These are phyloP conservation scores for Peribatodes rhomboidaria DNA, from an alignment of 2,888 invertebrate species.

Conservation along the genomic window DNA sequence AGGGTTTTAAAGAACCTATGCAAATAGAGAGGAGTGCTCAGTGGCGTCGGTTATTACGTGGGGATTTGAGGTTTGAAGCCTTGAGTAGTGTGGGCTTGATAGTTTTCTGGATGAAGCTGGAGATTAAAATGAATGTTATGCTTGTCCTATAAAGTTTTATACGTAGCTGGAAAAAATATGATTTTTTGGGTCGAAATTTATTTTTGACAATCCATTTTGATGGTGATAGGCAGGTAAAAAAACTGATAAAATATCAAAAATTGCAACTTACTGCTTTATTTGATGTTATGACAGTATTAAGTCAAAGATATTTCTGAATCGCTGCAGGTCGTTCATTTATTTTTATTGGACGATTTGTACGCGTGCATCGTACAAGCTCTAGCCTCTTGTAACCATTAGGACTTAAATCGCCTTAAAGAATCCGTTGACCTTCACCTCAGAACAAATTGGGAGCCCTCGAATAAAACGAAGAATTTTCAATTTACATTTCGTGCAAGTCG, in stretches of 20 bases:
- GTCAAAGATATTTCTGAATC: too few relatives aligned
- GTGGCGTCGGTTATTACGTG: constrained; percentile 34
- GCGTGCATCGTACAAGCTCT: background rate
- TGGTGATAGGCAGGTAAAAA: too few relatives aligned
- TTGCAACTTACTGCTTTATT: too few relatives aligned
- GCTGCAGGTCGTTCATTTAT: too few relatives aligned
- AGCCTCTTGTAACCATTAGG: constrained; percentile 3
- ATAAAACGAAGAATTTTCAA: constrained; percentile 47
- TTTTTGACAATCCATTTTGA: too few relatives aligned
- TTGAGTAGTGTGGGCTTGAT: constrained; percentile 3
- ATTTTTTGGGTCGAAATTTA: too few relatives aligned
- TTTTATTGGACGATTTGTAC: constrained; percentile 3
- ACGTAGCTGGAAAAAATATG: background rate
- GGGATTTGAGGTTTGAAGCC: constrained; percentile 22
- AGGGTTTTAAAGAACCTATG: constrained; percentile 43
- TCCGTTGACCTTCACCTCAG: constrained; percentile 36
- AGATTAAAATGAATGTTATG: background rate
- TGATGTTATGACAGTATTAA: too few relatives aligned
- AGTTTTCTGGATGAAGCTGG: constrained; percentile 13
- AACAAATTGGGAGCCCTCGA: constrained; percentile 38
- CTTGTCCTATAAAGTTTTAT: background rate
- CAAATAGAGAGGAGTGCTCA: constrained; percentile 41
- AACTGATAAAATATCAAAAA: too few relatives aligned
- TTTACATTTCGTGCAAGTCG: constrained; percentile 35
- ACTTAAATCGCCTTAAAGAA: constrained; percentile 23